Percentiles rank a stretch among this genome's conserved stretches.
phyloP scores from a whole-genome alignment of 2,113 vertebrate genomes.

The Cyanocitta stelleri region DNA sequence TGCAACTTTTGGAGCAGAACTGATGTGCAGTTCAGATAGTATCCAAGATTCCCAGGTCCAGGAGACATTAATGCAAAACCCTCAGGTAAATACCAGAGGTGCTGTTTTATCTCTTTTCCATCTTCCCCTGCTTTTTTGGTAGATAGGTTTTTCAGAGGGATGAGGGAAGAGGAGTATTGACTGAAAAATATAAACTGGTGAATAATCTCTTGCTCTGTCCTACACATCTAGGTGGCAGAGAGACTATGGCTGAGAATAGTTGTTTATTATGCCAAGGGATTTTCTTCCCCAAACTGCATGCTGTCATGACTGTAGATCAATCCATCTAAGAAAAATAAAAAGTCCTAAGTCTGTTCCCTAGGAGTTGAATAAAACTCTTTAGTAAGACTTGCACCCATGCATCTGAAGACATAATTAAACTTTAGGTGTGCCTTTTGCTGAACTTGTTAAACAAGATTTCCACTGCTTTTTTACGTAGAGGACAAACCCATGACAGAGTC shows the following conservation, averaged over 20 bases:
- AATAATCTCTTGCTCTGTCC: background rate
- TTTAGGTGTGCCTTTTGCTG: slow-evolving; percentile 60
- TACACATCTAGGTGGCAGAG: background rate
- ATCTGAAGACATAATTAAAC: slow-evolving; percentile 44
- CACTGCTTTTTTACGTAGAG: slow-evolving; percentile 53
- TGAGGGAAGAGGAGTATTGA: background rate
- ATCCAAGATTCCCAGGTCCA: background rate
- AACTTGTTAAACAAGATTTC: slow-evolving; percentile 72
- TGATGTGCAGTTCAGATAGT: background rate
- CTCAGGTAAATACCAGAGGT: background rate
- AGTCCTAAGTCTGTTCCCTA: background rate
- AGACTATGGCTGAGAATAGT: background rate
- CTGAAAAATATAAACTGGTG: background rate
- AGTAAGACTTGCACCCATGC: background rate
- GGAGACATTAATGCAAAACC: background rate
- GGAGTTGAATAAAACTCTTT: background rate
- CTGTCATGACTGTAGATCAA: background rate
- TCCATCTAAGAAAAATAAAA: background rate
- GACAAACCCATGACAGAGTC: slow-evolving; percentile 59
- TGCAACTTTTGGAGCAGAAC: background rate
- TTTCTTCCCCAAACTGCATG: background rate
- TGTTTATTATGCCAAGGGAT: background rate
- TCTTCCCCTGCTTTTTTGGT: background rate
- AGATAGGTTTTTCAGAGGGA: background rate
- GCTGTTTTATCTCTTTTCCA: background rate